phyloP scores from a whole-genome alignment of 2,797 vertebrate genomes.

The Delichon dasypus region DNA sequence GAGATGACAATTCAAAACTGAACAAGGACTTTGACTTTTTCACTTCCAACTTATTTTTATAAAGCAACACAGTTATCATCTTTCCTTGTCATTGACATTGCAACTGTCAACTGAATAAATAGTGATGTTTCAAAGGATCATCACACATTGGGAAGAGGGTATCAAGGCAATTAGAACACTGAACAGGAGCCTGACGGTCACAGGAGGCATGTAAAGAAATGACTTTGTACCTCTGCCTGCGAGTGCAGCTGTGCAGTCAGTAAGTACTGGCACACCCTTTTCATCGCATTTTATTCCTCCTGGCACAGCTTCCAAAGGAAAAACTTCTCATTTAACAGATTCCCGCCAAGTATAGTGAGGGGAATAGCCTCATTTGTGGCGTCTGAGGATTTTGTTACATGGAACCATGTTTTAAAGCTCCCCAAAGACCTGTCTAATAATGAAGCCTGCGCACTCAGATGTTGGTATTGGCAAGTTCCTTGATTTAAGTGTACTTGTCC shows the following conservation, averaged over 20 bases:
- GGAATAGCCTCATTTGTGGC: background rate
- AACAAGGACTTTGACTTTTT: background rate
- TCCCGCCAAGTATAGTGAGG: slow-evolving; percentile 13
- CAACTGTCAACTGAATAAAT: slow-evolving; percentile 47
- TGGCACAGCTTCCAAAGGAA: background rate
- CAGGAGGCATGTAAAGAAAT: slow-evolving; percentile 48
- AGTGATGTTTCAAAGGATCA: slow-evolving; percentile 38
- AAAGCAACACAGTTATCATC: background rate
- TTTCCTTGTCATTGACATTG: slow-evolving; percentile 18
- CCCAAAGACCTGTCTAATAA: slow-evolving; percentile 54
- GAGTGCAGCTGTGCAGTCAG: slow-evolving; percentile 47
- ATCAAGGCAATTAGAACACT: background rate
- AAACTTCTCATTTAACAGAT: slow-evolving; percentile 32
- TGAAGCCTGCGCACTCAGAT: slow-evolving; percentile 6
- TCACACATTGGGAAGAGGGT: background rate
- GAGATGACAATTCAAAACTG: slow-evolving; percentile 2
- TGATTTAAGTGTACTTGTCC: slow-evolving; percentile 33
- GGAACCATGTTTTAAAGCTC: slow-evolving; percentile 34
- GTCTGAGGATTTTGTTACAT: background rate
- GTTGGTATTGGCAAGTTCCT: slow-evolving; percentile 49
- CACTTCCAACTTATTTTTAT: background rate
- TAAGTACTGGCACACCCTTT: slow-evolving; percentile 31
- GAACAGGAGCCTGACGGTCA: background rate
- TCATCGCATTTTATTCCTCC: slow-evolving; percentile 7
- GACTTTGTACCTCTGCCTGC: slow-evolving; percentile 43